Percentiles rank a stretch among this genome's conserved stretches.
phyloP scores from a whole-genome alignment of 2,797 vertebrate genomes.

The Semotilus atromaculatus region DNA sequence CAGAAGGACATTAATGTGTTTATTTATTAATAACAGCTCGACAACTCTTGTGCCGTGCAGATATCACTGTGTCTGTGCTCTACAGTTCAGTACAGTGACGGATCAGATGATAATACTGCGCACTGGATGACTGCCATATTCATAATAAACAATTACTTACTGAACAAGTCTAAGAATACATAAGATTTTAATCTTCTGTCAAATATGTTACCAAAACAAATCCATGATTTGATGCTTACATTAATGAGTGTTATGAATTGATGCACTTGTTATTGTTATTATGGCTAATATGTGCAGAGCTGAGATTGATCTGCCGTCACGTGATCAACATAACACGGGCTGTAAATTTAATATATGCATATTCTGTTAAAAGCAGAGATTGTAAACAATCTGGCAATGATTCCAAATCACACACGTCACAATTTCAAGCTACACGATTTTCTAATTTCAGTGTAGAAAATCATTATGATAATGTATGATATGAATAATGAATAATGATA shows the following conservation, averaged over 20 bases:
- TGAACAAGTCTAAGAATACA: background rate
- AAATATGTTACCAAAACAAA: background rate
- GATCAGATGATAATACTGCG: too few species aligned
- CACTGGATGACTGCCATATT: background rate
- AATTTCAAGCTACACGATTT: background rate
- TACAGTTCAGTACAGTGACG: too few species aligned
- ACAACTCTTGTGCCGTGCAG: too few species aligned
- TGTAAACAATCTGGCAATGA: background rate
- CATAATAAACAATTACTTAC: background rate
- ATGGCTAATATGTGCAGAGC: background rate
- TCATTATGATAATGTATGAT: too few species aligned
- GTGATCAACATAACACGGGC: background rate
- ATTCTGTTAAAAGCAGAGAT: background rate
- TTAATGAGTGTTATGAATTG: background rate
- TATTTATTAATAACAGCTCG: too few species aligned
- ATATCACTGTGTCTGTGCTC: too few species aligned
- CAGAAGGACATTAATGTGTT: background rate
- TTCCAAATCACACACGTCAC: background rate
- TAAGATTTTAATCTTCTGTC: background rate
- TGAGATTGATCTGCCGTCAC: background rate
- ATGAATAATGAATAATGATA: too few species aligned
- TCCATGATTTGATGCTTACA: background rate
- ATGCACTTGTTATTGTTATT: background rate
- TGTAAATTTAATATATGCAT: too few species aligned
- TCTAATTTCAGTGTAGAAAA: background rate